Conservation (phyloP, 2,888 invertebrate genomes). For the Sympetrum striolatum region DNA sequence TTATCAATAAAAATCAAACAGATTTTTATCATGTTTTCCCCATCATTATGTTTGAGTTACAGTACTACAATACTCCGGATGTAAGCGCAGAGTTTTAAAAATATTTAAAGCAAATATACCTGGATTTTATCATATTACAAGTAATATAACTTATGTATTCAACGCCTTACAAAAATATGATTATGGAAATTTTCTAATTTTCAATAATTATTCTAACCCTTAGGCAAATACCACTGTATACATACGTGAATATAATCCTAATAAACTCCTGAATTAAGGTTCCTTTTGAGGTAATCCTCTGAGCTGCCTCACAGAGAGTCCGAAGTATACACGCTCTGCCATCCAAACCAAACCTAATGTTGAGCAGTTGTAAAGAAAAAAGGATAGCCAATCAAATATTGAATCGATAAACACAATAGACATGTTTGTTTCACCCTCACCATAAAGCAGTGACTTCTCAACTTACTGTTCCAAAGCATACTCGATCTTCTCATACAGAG, state of each 20-base stretch:
- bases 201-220: too few relatives aligned
- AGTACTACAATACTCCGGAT: too few relatives aligned
- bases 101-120: too few relatives aligned
- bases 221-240: constrained; percentile 17
- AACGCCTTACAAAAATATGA: too few relatives aligned
- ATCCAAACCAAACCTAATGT: constrained; percentile 74
- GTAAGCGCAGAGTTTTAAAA: too few relatives aligned
- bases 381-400: background rate
- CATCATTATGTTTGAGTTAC: too few relatives aligned
- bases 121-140: too few relatives aligned
- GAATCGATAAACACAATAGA: too few relatives aligned
- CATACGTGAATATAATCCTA: constrained; percentile 74
- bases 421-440: background rate
- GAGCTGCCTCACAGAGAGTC: constrained; percentile 76
- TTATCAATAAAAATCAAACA: too few relatives aligned
- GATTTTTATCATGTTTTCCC: too few relatives aligned
- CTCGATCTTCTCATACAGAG: background rate
- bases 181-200: too few relatives aligned
- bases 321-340: constrained; percentile 75
- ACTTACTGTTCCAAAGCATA: background rate
- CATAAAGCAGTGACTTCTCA: background rate
- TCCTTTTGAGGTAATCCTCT: constrained; percentile 64
- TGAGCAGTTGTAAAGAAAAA: constrained; percentile 51
- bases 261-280: constrained; percentile 76
- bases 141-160: too few relatives aligned